Conservation (phyloP, 2,797 vertebrate genomes). For the Lateolabrax maculatus region DNA sequence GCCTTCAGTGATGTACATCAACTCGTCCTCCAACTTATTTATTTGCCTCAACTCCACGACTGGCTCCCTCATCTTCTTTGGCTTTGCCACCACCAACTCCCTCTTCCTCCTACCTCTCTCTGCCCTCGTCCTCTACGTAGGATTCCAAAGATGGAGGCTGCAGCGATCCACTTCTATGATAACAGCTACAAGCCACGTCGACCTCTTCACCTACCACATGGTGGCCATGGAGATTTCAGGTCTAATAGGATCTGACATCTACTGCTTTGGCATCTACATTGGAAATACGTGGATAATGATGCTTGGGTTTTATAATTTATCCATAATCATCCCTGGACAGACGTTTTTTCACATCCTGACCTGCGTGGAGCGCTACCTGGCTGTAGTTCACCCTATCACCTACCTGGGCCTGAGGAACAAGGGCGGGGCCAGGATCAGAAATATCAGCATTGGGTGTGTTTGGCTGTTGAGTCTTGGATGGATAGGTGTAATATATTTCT, state of each 20-base stretch:
- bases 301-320: not conserved
- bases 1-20: not conserved
- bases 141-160: not conserved
- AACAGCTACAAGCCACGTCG: not conserved
- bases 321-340: not conserved
- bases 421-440: not conserved
- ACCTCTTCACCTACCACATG: not conserved
- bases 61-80: not conserved
- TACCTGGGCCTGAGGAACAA: not conserved
- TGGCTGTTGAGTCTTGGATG: not conserved
- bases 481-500: not conserved
- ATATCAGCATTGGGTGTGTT: not conserved
- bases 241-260: not conserved
- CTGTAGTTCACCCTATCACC: not conserved
- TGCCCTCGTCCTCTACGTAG: not conserved
- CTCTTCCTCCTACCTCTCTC: not conserved
- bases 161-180: not conserved
- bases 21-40: not conserved
- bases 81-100: not conserved
- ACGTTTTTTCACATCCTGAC: not conserved
- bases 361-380: constrained; percentile 6
- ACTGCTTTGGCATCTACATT: not conserved
- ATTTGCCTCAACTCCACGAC: not conserved
- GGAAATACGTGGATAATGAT: not conserved
- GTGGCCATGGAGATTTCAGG: not conserved